Conservation (phyloP, 2,888 invertebrate genomes). For the Xylophagus ater region DNA sequence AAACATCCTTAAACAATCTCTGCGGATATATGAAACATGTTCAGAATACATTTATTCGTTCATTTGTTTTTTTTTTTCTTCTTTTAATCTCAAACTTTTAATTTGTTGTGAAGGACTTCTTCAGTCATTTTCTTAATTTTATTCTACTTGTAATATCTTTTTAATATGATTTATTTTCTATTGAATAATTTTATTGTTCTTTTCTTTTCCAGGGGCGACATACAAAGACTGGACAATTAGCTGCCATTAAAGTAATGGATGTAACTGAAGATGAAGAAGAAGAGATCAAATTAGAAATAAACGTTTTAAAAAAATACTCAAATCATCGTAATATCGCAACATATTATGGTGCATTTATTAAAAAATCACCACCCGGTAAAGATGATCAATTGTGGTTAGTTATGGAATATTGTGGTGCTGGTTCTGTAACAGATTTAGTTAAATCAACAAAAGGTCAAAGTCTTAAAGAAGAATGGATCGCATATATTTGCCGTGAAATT, state of each 20-base stretch:
- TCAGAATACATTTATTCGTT: too few relatives aligned
- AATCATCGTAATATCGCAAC: slow-evolving; percentile 99
- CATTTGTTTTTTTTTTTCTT: too few relatives aligned
- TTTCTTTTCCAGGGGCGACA: slow-evolving; percentile 74
- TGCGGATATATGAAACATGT: too few relatives aligned
- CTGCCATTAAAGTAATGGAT: slow-evolving; percentile 99
- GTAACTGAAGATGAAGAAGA: slow-evolving; percentile 99
- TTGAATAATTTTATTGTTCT: slow-evolving; percentile 9
- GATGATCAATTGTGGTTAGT: slow-evolving; percentile 99
- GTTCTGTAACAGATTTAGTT: slow-evolving; percentile 96
- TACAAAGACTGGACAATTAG: slow-evolving; percentile 98
- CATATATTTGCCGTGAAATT: slow-evolving; percentile 95
- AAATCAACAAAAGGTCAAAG: slow-evolving; percentile 98
- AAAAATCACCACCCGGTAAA: slow-evolving; percentile 96
- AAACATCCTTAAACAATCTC: too few relatives aligned
- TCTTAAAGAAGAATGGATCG: slow-evolving; percentile 99
- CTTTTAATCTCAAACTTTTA: too few relatives aligned
- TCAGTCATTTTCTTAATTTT: too few relatives aligned
- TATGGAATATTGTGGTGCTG: slow-evolving; percentile 99
- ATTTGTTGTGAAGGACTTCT: too few relatives aligned
- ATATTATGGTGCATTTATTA: slow-evolving; percentile 99
- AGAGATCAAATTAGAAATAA: slow-evolving; percentile 99
- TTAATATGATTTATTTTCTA: too few relatives aligned
- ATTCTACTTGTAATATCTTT: too few relatives aligned
- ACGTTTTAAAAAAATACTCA: slow-evolving; percentile 97